Percentiles rank a stretch among this genome's conserved stretches.
Conservation (phyloP, 2,888 invertebrate genomes). For the Drosophila subsilvestris region DNA sequence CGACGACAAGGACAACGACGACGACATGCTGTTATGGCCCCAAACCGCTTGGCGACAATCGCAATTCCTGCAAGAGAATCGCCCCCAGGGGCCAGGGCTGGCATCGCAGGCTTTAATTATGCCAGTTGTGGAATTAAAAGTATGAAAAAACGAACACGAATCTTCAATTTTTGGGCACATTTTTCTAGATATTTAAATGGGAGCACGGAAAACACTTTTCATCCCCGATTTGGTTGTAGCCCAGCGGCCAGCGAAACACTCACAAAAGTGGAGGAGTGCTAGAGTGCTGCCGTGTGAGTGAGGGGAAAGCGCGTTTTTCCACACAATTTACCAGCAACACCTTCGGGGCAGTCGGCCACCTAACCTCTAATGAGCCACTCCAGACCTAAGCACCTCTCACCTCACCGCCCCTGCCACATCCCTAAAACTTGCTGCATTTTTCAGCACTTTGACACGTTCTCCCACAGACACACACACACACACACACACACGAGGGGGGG, state of each 20-base stretch:
- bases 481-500: slow-evolving; percentile 32
- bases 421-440: slow-evolving; percentile 57
- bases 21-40: slow-evolving; percentile 63
- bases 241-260: slow-evolving; percentile 17
- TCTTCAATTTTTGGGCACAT: slow-evolving; percentile 14
- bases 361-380: slow-evolving; percentile 72
- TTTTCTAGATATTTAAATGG: slow-evolving; percentile 28
- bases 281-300: slow-evolving; percentile 13
- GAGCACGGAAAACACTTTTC: not conserved
- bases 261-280: slow-evolving; percentile 7
- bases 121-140: slow-evolving; percentile 48
- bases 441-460: slow-evolving; percentile 79
- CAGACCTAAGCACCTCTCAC: slow-evolving; percentile 1
- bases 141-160: slow-evolving; percentile 9
- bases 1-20: slow-evolving; percentile 50
- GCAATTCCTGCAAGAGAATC: slow-evolving; percentile 36
- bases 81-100: slow-evolving; percentile 57
- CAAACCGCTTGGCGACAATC: slow-evolving; percentile 55
- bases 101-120: slow-evolving; percentile 76
- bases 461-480: slow-evolving; percentile 49
- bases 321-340: slow-evolving; percentile 62
- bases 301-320: slow-evolving; percentile 52
- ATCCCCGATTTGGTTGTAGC: slow-evolving; percentile 4
- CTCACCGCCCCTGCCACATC: slow-evolving; percentile 3
- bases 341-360: slow-evolving; percentile 58